phyloP scores from a whole-genome alignment of 2,113 vertebrate genomes.

The Otolemur garnettii region DNA sequence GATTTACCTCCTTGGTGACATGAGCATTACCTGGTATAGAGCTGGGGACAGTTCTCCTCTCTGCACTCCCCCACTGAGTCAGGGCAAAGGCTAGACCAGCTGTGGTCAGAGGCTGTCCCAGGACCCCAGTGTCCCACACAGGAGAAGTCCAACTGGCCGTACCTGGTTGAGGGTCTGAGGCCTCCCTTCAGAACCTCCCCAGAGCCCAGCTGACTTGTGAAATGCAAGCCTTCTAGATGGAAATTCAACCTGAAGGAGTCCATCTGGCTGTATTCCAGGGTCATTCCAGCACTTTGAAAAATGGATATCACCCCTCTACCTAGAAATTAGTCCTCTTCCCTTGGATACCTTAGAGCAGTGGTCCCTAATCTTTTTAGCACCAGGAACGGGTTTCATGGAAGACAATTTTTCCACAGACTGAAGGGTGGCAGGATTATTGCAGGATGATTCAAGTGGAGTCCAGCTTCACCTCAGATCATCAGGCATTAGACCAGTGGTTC shows the following conservation, averaged over 20 bases:
- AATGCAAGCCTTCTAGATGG: background rate
- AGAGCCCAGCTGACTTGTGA: background rate
- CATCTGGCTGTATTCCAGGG: background rate
- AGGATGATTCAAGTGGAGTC: no score
- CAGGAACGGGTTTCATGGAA: no score
- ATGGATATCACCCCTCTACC: background rate
- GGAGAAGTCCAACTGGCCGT: background rate
- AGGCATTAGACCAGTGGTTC: no score
- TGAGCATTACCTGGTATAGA: background rate
- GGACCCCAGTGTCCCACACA: background rate
- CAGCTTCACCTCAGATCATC: no score
- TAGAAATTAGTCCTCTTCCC: background rate
- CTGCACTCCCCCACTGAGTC: background rate
- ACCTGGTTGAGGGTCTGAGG: no score
- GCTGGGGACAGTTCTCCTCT: background rate
- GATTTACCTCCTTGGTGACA: background rate
- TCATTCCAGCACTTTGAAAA: background rate
- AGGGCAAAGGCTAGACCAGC: background rate
- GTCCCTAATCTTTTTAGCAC: no score
- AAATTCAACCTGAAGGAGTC: background rate
- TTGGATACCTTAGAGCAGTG: background rate
- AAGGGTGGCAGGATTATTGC: no score
- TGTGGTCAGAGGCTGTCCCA: background rate
- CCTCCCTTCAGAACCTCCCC: background rate
- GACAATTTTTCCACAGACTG: no score